A percentile compares a stretch with the other conserved stretches of the same genome.
phyloP scores from a whole-genome alignment of 2,113 vertebrate genomes.

The Grammomys surdaster region DNA sequence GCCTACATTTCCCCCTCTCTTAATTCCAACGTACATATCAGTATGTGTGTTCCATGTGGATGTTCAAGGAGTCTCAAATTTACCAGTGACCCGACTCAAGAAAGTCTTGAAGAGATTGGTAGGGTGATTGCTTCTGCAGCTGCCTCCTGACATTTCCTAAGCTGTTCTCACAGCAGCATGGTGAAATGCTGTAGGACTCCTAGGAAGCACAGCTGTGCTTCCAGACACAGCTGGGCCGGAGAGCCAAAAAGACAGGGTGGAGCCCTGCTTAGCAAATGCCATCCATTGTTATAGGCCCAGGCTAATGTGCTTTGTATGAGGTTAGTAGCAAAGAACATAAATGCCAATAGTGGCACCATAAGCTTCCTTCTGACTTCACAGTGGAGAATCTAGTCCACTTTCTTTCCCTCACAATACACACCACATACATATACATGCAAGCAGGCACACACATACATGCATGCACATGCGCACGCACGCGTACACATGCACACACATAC shows the following conservation, averaged over 20 bases:
- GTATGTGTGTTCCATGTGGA: background rate
- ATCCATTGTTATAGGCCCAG: background rate
- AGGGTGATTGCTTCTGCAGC: background rate
- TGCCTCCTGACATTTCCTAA: slow-evolving; percentile 42
- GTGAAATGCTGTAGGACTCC: slow-evolving; percentile 37
- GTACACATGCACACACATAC: background rate
- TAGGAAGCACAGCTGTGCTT: slow-evolving; percentile 73
- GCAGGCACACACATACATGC: background rate
- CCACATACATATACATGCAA: background rate
- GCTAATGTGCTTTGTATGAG: slow-evolving; percentile 3
- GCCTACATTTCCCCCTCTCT: background rate
- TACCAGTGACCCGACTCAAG: background rate
- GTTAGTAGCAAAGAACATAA: slow-evolving; percentile 18
- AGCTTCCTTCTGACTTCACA: slow-evolving; percentile 40
- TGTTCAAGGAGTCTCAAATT: background rate
- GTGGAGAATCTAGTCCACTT: slow-evolving; percentile 42
- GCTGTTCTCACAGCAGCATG: slow-evolving; percentile 65
- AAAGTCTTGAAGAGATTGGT: background rate
- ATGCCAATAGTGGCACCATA: slow-evolving; percentile 29
- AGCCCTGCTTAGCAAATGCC: slow-evolving; percentile 41
- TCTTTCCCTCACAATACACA: slow-evolving; percentile 1
- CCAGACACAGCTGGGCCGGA: slow-evolving; percentile 71
- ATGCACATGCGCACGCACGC: background rate
- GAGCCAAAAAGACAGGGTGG: slow-evolving; percentile 40
- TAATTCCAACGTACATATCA: slow-evolving; percentile 6